Conservation (phyloP, 2,888 invertebrate genomes). For the Pardosa pseudoannulata region DNA sequence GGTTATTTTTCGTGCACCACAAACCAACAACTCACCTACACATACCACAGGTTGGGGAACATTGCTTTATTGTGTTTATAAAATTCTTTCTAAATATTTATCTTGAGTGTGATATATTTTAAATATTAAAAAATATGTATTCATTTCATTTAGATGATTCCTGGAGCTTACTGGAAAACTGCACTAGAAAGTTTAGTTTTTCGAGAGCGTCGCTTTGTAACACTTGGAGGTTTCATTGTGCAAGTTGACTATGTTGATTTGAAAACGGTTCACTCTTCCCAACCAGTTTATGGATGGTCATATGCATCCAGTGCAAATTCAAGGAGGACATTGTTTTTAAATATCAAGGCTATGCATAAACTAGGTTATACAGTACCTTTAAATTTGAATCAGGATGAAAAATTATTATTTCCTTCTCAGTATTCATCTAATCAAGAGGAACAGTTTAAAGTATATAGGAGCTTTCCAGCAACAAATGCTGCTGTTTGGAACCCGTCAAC, state of each 20-base stretch:
- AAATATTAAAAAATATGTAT: too few species aligned
- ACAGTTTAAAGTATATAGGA: slow-evolving; percentile 30
- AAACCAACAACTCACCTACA: too few species aligned
- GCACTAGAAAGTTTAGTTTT: slow-evolving; percentile 35
- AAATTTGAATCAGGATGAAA: slow-evolving; percentile 32
- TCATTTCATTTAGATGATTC: slow-evolving; percentile 45
- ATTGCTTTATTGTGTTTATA: too few species aligned
- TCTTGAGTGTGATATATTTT: too few species aligned
- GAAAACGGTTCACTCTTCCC: slow-evolving; percentile 35
- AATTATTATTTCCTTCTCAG: slow-evolving; percentile 38
- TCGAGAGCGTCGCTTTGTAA: slow-evolving; percentile 42
- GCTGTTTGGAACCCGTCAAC: slow-evolving; percentile 37
- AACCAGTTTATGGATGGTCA: slow-evolving; percentile 60
- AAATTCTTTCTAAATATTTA: too few species aligned
- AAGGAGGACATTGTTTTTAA: slow-evolving; percentile 52
- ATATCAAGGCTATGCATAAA: slow-evolving; percentile 52
- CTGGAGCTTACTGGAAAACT: slow-evolving; percentile 61
- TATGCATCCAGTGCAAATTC: slow-evolving; percentile 27
- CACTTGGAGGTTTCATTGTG: slow-evolving; percentile 62
- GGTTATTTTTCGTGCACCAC: too few species aligned
- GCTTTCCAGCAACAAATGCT: slow-evolving; percentile 46
- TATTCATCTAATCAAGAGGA: slow-evolving; percentile 47
- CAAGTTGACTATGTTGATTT: slow-evolving; percentile 57
- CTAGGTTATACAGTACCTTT: slow-evolving; percentile 35
- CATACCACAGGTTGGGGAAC: too few species aligned